A percentile compares a stretch with the other conserved stretches of the same genome.
Evolutionary conservation across 2,888 invertebrate genomes (phyloP).

Genomic region (Acronicta aceris): DNA sequence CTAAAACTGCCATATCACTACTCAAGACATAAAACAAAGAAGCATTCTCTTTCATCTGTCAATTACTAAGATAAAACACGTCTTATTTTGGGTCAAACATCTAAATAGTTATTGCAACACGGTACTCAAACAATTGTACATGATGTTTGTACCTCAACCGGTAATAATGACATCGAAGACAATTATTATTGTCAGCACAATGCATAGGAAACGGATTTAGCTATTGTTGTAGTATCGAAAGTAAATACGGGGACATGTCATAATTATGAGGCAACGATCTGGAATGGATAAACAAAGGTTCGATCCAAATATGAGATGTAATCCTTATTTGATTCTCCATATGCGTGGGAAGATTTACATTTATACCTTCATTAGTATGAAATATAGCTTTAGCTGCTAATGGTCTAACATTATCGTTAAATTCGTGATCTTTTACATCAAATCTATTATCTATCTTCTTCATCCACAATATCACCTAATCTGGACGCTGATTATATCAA

Average conservation of each 20-base stretch:
- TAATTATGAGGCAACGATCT: constrained; percentile 30
- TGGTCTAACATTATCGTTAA: no score
- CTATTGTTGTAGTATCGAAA: constrained; percentile 47
- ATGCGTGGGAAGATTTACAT: background rate
- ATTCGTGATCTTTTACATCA: no score
- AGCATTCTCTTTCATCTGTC: constrained; percentile 61
- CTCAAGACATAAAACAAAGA: constrained; percentile 44
- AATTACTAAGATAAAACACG: constrained; percentile 69
- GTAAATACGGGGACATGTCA: constrained; percentile 40
- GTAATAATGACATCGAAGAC: constrained; percentile 49
- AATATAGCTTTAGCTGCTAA: background rate
- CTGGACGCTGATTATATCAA: no score
- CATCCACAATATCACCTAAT: no score
- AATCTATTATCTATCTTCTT: no score
- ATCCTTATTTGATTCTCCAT: background rate
- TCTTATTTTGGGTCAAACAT: constrained; percentile 65
- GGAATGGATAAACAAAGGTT: constrained; percentile 1
- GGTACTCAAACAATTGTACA: constrained; percentile 57
- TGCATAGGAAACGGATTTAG: constrained; percentile 52
- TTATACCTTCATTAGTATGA: background rate
- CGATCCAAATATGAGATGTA: constrained; percentile 1
- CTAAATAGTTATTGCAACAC: constrained; percentile 72
- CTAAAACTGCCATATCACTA: background rate
- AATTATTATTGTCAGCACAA: constrained; percentile 55
- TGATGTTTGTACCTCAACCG: constrained; percentile 26